Evolutionary conservation across 2,797 vertebrate species (phyloP).

Genomic region (Ctenochaetus hawaiiensis): DNA sequence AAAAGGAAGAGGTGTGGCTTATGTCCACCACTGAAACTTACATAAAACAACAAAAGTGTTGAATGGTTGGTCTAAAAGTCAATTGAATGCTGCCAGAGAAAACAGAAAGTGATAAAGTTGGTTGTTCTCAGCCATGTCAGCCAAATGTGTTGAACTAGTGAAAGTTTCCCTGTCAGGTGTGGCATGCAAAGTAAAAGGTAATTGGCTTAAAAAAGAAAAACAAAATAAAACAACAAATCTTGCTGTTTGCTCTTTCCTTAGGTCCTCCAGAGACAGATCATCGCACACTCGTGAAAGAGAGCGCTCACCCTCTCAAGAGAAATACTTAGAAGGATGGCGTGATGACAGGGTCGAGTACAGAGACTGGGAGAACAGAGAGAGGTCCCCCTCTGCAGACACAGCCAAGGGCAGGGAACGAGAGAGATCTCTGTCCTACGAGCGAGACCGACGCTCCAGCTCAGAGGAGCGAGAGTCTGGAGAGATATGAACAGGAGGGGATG

Average conservation of each 20-base stretch:
- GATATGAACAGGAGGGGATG: conserved; percentile 60
- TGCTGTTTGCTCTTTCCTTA: conserved; percentile 23
- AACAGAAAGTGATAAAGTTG: neutral
- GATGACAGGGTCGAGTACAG: conserved; percentile 54
- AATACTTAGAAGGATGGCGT: conserved; percentile 71
- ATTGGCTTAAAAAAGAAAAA: neutral
- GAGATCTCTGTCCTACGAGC: conserved; percentile 83
- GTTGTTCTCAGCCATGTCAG: neutral
- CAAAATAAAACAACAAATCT: neutral
- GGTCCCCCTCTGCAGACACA: conserved; percentile 75
- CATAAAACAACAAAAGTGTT: neutral
- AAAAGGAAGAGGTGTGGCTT: conserved; percentile 85
- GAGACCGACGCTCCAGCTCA: conserved; percentile 85
- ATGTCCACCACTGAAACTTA: neutral
- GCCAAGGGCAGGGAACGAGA: conserved; percentile 77
- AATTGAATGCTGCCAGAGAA: neutral
- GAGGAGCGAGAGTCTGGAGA: conserved; percentile 86
- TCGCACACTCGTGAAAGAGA: conserved; percentile 79
- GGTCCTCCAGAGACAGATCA: conserved; percentile 80
- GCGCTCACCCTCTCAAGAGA: conserved; percentile 74
- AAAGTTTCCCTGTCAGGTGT: neutral
- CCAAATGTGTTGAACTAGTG: neutral
- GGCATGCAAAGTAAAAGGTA: neutral
- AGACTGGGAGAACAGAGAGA: conserved; percentile 75
- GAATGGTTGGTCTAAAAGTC: neutral